phyloP scores from a whole-genome alignment of 2,888 invertebrate species.

The Parnassius apollo region DNA sequence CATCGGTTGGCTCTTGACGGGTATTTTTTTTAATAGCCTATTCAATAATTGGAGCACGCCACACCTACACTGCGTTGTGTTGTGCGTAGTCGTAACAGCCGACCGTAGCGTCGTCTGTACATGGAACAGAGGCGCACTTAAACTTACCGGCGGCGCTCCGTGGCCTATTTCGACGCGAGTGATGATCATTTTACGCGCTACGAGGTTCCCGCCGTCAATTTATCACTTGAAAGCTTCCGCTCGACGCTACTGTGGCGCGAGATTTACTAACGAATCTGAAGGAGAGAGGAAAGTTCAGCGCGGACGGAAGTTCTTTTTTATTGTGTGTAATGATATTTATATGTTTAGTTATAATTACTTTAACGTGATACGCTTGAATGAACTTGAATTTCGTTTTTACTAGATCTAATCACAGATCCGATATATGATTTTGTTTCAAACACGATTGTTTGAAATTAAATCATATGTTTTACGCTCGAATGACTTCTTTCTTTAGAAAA shows the following conservation, averaged over 20 bases:
- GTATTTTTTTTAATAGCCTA: conserved; percentile 20
- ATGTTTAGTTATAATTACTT: too few species aligned
- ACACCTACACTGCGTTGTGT: conserved; percentile 38
- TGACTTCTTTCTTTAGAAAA: too few species aligned
- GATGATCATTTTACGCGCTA: conserved; percentile 73
- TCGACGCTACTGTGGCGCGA: conserved; percentile 51
- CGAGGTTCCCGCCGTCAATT: conserved; percentile 77
- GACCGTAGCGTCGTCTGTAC: conserved; percentile 23
- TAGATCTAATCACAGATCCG: too few species aligned
- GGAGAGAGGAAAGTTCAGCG: neutral
- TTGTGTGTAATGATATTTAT: conserved; percentile 2
- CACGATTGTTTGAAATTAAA: too few species aligned
- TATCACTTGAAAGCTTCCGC: conserved; percentile 79
- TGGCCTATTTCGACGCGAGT: conserved; percentile 54
- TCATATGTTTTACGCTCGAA: too few species aligned
- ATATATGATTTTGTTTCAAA: too few species aligned
- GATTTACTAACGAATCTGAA: conserved; percentile 34
- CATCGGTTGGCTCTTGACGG: conserved; percentile 19
- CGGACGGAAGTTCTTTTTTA: conserved; percentile 16
- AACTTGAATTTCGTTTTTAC: too few species aligned
- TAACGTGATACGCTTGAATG: too few species aligned
- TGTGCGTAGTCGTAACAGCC: conserved; percentile 28
- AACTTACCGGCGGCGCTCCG: conserved; percentile 30
- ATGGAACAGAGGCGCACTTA: conserved; percentile 60
- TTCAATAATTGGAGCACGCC: conserved; percentile 34